phyloP scores from a whole-genome alignment of 92 coral and sea anemone genomes.

The Anthopleura xanthogrammica region DNA sequence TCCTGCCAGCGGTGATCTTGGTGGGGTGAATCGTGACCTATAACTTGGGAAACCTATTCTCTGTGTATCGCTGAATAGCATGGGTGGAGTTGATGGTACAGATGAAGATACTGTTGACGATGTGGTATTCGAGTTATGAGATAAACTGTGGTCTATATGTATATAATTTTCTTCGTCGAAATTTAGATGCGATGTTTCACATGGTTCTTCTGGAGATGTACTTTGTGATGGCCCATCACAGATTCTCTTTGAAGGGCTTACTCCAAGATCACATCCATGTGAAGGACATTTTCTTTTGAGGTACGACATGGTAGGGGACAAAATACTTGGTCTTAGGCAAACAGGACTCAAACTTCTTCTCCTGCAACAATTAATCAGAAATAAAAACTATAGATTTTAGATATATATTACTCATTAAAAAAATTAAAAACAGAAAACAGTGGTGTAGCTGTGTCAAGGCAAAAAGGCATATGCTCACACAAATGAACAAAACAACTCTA shows the following conservation, averaged over 20 bases:
- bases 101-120: conserved; percentile 51
- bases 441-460: too few relatives aligned
- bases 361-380: conserved; percentile 20
- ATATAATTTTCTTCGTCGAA: conserved; percentile 72
- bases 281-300: conserved; percentile 94
- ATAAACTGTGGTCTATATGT: conserved; percentile 58
- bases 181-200: conserved; percentile 84
- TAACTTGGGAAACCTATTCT: conserved; percentile 65
- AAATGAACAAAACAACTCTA: too few relatives aligned
- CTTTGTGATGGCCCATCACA: conserved; percentile 65
- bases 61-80: conserved; percentile 77
- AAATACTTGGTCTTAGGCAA: conserved; percentile 77
- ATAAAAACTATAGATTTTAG: too few relatives aligned
- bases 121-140: conserved; percentile 39
- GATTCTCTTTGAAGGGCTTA: conserved; percentile 87
- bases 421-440: background rate
- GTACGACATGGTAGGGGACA: conserved; percentile 71
- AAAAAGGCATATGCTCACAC: too few relatives aligned
- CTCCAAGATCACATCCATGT: conserved; percentile 89
- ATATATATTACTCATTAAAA: too few relatives aligned
- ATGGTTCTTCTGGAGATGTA: conserved; percentile 76
- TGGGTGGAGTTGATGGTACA: conserved; percentile 57
- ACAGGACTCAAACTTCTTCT: conserved; percentile 95
- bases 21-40: conserved; percentile 93
- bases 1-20: conserved; percentile 98